These are phyloP conservation scores for Nudaria mundana DNA, from an alignment of 2,888 invertebrate genomes.

Conservation along the genomic window DNA sequence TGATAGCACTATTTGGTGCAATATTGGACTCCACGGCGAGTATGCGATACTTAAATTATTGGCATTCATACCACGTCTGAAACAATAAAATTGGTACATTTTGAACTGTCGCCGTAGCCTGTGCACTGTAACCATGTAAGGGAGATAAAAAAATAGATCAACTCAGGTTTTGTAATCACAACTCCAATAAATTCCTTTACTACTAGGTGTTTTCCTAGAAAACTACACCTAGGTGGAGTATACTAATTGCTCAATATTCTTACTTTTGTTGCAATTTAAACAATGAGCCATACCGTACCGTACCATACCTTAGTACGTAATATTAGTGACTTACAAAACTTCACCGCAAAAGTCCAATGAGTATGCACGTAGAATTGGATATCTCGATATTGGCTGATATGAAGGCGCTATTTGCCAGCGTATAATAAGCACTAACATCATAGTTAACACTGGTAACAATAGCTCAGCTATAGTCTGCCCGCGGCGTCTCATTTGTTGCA, in stretches of 20 bases:
- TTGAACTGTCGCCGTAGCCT: no score
- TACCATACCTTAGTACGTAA: no score
- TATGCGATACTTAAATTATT: conserved; percentile 63
- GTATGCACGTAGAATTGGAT: conserved; percentile 51
- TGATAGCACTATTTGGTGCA: conserved; percentile 58
- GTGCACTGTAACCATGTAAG: no score
- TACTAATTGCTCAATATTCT: no score
- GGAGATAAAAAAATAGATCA: no score
- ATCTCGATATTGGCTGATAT: conserved; percentile 37
- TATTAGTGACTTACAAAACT: conserved; percentile 54
- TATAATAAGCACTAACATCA: conserved; percentile 85
- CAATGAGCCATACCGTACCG: no score
- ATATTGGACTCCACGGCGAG: conserved; percentile 62
- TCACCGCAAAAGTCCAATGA: conserved; percentile 37
- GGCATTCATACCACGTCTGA: conserved; percentile 56
- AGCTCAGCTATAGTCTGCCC: conserved; percentile 85
- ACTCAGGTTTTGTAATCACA: no score
- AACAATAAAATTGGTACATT: conserved; percentile 36
- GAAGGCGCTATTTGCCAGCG: conserved; percentile 84
- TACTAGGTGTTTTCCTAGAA: no score
- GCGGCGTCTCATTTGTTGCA: conserved; percentile 87
- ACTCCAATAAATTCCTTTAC: no score
- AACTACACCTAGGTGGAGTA: no score
- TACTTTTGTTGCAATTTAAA: no score
- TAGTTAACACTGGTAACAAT: conserved; percentile 83